These are phyloP conservation scores for Pristionchus japonicus DNA, from an alignment of 2,888 invertebrate genomes.

Conservation along the genomic window DNA sequence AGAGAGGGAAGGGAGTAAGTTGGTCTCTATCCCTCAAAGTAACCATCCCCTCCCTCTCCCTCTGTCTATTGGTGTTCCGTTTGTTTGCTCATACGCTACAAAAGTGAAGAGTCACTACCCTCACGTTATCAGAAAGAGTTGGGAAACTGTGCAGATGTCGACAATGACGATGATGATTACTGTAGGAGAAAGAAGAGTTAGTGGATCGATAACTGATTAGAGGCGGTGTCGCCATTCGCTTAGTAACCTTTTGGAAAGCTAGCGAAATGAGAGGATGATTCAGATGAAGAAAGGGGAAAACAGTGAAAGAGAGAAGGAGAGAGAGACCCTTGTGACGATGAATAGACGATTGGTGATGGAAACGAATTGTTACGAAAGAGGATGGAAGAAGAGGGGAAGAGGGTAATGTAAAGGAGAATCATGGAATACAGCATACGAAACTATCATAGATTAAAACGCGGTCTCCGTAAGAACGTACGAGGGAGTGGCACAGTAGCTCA, in stretches of 20 bases:
- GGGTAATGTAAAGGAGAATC: neutral
- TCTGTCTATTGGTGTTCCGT: constrained; percentile 4
- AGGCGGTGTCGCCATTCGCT: neutral
- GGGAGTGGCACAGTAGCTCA: too few species aligned
- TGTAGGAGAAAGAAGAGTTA: neutral
- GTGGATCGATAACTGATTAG: constrained; percentile 18
- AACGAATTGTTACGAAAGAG: constrained; percentile 7
- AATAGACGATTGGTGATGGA: neutral
- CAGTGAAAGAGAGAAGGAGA: neutral
- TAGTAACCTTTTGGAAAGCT: neutral
- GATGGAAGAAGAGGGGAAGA: neutral
- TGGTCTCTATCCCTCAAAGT: neutral
- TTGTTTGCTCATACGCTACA: constrained; percentile 32
- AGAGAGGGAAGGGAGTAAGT: neutral
- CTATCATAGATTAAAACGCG: too few species aligned
- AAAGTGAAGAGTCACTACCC: constrained; percentile 29
- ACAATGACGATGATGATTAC: neutral
- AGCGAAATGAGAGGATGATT: constrained; percentile 14
- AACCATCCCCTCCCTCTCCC: neutral
- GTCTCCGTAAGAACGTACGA: too few species aligned
- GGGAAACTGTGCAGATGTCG: neutral
- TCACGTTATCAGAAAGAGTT: constrained; percentile 24
- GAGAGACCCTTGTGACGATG: constrained; percentile 15
- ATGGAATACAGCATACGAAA: neutral
- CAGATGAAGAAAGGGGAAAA: neutral